These are phyloP conservation scores for Tapirus indicus DNA, from an alignment of 2,797 vertebrate species.

Conservation along the genomic window DNA sequence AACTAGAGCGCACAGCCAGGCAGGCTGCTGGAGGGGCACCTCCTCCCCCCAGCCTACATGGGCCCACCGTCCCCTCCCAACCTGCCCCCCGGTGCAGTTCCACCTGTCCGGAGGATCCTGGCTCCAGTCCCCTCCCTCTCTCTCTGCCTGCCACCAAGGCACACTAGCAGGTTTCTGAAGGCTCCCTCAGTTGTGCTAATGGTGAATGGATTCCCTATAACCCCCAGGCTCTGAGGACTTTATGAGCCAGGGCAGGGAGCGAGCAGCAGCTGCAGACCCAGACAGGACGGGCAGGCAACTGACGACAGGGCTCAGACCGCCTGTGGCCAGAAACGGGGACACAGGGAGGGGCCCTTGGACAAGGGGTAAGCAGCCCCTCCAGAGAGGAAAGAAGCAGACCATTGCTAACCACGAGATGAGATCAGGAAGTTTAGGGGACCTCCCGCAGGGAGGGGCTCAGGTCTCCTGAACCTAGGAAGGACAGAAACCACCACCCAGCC, in stretches of 20 bases:
- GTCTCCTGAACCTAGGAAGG: neutral
- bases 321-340: neutral
- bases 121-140: neutral
- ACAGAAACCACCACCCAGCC: neutral
- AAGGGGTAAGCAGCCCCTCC: neutral
- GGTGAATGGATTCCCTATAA: neutral
- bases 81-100: neutral
- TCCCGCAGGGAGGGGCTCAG: neutral
- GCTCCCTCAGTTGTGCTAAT: rapidly evolving
- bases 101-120: neutral
- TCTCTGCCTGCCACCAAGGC: rapidly evolving
- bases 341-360: neutral
- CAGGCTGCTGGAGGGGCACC: neutral
- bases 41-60: no score
- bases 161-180: neutral
- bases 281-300: neutral
- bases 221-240: neutral
- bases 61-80: neutral
- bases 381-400: neutral
- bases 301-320: neutral
- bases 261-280: neutral
- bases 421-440: neutral
- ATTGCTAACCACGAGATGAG: no score
- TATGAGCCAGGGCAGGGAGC: neutral
- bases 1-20: rapidly evolving